Evolutionary conservation across 2,113 vertebrate species (phyloP).

Genomic region (Gopherus flavomarginatus): DNA sequence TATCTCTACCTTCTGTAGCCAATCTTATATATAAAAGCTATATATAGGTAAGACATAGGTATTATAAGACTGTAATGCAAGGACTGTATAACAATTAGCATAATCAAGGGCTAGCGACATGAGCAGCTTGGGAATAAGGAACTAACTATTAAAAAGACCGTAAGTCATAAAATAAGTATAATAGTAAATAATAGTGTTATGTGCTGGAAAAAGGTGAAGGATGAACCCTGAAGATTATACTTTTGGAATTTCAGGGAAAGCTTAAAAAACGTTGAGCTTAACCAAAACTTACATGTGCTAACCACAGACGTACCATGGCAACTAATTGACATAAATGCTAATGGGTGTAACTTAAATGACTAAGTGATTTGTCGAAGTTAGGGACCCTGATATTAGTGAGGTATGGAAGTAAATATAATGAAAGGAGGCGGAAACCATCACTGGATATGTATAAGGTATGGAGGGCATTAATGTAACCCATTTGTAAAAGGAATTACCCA

Average conservation of each 20-base stretch:
- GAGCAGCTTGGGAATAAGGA: not conserved
- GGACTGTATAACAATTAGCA: not conserved
- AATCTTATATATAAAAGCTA: not conserved
- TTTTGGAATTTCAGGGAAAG: no score
- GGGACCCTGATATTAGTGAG: not conserved
- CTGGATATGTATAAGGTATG: not conserved
- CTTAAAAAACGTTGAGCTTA: no score
- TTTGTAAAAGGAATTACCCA: not conserved
- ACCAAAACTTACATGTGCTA: no score
- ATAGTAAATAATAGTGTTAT: not conserved
- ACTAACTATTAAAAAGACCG: not conserved
- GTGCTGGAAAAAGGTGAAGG: not conserved
- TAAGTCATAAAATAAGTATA: not conserved
- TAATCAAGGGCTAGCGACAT: not conserved
- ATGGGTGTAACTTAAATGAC: no score
- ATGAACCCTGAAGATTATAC: not conserved
- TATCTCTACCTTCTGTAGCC: not conserved
- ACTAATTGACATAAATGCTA: no score
- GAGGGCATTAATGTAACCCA: not conserved
- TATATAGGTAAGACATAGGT: not conserved
- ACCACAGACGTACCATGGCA: no score
- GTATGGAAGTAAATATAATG: not conserved
- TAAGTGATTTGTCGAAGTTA: not conserved
- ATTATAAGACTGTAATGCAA: not conserved
- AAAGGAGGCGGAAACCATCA: not conserved